Evolutionary conservation across 2,888 invertebrate genomes (phyloP).

Genomic region (Neuroscelio doddi): DNA sequence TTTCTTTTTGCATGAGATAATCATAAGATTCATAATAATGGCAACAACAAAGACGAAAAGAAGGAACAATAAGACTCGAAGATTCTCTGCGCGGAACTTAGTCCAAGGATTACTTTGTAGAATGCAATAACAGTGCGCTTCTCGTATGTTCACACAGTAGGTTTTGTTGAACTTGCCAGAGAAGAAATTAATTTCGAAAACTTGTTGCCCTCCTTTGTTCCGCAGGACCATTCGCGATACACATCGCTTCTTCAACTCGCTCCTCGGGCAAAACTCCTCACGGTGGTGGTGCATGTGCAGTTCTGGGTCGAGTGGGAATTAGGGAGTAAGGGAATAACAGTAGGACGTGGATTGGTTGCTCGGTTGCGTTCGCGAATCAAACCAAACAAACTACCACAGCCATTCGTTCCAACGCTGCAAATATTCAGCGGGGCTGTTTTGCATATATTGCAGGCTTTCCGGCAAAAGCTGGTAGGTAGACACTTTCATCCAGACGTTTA

Average conservation of each 20-base stretch:
- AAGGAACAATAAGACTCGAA: too few species aligned
- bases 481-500: constrained; percentile 28
- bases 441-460: constrained; percentile 13
- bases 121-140: constrained; percentile 21
- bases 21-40: too few species aligned
- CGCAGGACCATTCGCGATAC: constrained; percentile 7
- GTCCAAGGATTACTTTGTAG: constrained; percentile 14
- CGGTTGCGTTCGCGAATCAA: constrained; percentile 2
- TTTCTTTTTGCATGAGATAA: too few species aligned
- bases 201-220: constrained; percentile 26
- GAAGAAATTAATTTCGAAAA: constrained; percentile 29
- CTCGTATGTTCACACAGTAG: neutral
- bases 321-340: neutral
- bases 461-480: constrained; percentile 19
- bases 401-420: constrained; percentile 1
- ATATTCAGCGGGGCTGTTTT: constrained; percentile 13
- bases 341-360: neutral
- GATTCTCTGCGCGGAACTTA: constrained; percentile 12
- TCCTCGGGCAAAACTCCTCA: neutral
- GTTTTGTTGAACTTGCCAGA: constrained; percentile 24
- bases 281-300: neutral
- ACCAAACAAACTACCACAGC: constrained; percentile 5
- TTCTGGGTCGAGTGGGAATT: neutral
- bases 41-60: too few species aligned
- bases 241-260: neutral